Evolutionary conservation across 1,140 invertebrate genomes (phyloP), one percentile per base, ranked within the genome.

Genomic region (Hypsibius dujardini): DNA sequence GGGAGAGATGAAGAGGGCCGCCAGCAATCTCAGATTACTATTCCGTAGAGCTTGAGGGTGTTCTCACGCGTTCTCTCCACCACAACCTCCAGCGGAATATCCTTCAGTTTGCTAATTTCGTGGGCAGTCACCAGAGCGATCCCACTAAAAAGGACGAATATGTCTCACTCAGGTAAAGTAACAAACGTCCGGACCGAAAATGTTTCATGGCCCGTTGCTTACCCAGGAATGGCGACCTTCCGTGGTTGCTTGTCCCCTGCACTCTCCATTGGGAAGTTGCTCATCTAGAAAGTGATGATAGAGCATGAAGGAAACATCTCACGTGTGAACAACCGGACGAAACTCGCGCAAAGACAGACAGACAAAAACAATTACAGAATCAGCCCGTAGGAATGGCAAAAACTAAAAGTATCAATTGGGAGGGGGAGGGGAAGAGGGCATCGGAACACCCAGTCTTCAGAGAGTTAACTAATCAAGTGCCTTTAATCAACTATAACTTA

Each of bases 101-200:
- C 71, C 46, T 75, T 75, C 46, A 72, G 71, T 7, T 79, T 62
- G 7, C 73, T 71, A 2, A 80, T 79, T n/a, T 81, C 75, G 72
- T 78, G 76, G 47, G 79, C 78, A 46, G 81, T 81, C 1, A 81
- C 80, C 47, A 77, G 76, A 47, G 80, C 80, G 74, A 82, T 74
- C 14, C 81, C 81, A 3, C 81, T n/a, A n/a, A n/a, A n/a, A n/a
- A 81, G 74, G 80, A 79, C 28, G 79, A 81, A 14, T 75, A 73
- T 46, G 56, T 70, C 46, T 46, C 59, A 42, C 71, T 45, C 14
- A 28, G 50, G 12, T 69, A 14, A 14, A 7, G 50, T 12, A 69
- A 69, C 15, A 69, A 69, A 69, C 42, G 15, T 69, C 12, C 69
- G 50, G 28, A 28, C 12, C 28, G 42, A 7, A 69, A 7, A 69